phyloP scores from a whole-genome alignment of 2,113 vertebrate species.

The Chaenocephalus aceratus region DNA sequence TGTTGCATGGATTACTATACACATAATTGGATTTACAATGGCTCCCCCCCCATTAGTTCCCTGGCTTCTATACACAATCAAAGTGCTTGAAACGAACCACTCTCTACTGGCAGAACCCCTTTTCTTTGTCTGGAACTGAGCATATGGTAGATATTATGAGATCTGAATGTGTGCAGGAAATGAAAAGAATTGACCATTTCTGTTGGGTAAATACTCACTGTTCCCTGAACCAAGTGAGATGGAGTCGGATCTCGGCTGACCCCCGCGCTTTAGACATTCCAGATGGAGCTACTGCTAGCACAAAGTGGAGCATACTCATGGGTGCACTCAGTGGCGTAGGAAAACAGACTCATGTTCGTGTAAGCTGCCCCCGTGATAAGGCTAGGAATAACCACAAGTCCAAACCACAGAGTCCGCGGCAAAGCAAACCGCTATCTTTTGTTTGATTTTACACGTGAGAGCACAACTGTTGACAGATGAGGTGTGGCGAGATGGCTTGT shows the following conservation, averaged over 20 bases:
- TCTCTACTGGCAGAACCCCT: conserved; percentile 27
- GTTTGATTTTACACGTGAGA: conserved; percentile 60
- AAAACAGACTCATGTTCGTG: conserved; percentile 40
- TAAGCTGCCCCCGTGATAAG: conserved; percentile 53
- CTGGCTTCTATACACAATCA: conserved; percentile 30
- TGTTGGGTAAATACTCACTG: conserved; percentile 66
- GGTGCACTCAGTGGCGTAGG: conserved; percentile 15
- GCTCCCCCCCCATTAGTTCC: conserved; percentile 31
- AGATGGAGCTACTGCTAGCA: conserved; percentile 55
- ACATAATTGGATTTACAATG: conserved; percentile 54
- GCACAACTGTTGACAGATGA: conserved; percentile 67
- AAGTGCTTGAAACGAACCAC: conserved; percentile 48
- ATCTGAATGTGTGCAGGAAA: conserved; percentile 62
- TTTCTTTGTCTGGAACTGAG: conserved; percentile 53
- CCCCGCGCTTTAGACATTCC: conserved; percentile 58
- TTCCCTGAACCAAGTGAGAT: conserved; percentile 48
- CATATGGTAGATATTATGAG: conserved; percentile 77
- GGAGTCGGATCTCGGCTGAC: conserved; percentile 52
- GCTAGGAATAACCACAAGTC: conserved; percentile 51
- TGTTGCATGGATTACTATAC: conserved; percentile 23
- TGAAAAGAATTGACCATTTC: conserved; percentile 68
- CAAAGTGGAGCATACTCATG: conserved; percentile 12
- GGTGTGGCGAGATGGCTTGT: conserved; percentile 58
- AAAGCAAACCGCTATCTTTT: conserved; percentile 60
- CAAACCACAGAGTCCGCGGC: conserved; percentile 39